These are phyloP conservation scores for Pachymerium ferrugineum DNA, from an alignment of 2,888 invertebrate genomes.

Conservation along the genomic window DNA sequence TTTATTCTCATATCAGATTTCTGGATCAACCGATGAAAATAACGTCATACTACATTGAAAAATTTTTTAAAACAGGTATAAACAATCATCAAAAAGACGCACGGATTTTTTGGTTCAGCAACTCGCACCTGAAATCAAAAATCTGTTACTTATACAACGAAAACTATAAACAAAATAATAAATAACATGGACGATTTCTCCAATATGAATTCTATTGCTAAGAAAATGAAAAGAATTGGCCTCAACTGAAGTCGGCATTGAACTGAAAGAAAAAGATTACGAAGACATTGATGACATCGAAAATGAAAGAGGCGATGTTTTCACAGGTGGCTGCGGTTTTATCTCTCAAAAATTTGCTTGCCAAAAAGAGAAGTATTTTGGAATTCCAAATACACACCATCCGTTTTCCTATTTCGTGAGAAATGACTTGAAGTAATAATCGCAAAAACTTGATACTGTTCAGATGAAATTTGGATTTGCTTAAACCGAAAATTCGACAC, in stretches of 20 bases:
- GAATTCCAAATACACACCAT: background rate
- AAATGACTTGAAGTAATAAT: background rate
- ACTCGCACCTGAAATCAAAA: background rate
- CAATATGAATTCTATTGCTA: background rate
- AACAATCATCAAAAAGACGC: background rate
- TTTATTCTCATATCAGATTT: background rate
- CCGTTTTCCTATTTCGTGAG: background rate
- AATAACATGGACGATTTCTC: background rate
- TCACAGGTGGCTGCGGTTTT: background rate
- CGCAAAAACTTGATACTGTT: no score
- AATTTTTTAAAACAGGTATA: background rate
- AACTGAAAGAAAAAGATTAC: background rate
- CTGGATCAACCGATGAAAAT: background rate
- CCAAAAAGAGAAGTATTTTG: background rate
- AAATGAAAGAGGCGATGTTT: background rate
- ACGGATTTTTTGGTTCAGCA: no score
- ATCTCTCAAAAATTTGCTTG: background rate
- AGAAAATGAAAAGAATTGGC: background rate
- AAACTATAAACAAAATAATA: background rate
- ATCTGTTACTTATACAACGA: background rate
- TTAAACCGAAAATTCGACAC: no score
- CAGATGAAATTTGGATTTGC: background rate
- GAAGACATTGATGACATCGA: background rate
- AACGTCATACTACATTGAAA: background rate
- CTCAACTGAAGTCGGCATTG: background rate